Evolutionary conservation across 2,113 vertebrate species (phyloP).

Genomic region (Hemibagrus wyckioides): DNA sequence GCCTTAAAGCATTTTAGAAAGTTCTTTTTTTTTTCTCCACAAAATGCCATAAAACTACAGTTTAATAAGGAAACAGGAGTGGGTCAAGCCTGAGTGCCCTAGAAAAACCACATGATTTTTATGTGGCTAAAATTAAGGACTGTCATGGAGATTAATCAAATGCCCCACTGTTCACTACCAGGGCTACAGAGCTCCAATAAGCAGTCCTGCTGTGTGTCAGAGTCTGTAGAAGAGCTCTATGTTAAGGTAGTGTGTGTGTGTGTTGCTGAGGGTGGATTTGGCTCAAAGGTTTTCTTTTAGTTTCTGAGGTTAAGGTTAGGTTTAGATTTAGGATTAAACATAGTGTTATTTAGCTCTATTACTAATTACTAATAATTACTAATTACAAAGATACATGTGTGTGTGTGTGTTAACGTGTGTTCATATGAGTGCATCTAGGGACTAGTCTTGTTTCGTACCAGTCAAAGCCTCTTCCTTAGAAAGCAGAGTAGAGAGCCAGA

Average conservation of each 20-base stretch:
- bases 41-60: conserved; percentile 41
- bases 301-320: not conserved
- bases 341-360: too few species aligned
- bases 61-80: conserved; percentile 56
- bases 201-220: not conserved
- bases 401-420: not conserved
- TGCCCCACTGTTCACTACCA: conserved; percentile 42
- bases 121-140: conserved; percentile 65
- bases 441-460: not conserved
- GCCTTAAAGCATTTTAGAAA: conserved; percentile 11
- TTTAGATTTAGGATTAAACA: not conserved
- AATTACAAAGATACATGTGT: not conserved
- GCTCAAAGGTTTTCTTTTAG: not conserved
- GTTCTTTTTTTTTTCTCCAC: not conserved
- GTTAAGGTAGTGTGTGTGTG: not conserved
- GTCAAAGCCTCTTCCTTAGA: not conserved
- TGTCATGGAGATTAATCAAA: conserved; percentile 68
- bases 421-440: not conserved
- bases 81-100: conserved; percentile 59
- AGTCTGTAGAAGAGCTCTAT: not conserved
- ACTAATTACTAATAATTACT: too few species aligned
- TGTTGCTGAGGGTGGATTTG: not conserved
- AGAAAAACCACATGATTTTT: conserved; percentile 64
- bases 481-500: not conserved
- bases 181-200: conserved; percentile 39